phyloP scores from a whole-genome alignment of 2,888 invertebrate species.

The Drosophila affinis region DNA sequence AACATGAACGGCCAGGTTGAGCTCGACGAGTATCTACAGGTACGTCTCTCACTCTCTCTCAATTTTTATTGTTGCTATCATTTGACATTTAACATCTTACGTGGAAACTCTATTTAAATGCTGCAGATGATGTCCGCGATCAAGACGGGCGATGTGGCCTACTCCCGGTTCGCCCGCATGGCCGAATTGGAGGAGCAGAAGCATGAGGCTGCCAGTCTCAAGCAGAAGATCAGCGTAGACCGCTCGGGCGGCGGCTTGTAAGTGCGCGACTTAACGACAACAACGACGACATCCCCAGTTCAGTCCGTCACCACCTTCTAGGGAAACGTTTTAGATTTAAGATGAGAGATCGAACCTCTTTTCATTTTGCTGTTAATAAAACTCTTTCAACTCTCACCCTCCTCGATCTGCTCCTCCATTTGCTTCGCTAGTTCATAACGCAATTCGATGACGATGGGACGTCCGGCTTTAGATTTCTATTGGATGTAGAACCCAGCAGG shows the following conservation, averaged over 20 bases:
- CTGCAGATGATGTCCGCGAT: slow-evolving; percentile 98
- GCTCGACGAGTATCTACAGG: slow-evolving; percentile 99
- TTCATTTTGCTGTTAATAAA: slow-evolving; percentile 74
- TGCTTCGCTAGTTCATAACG: background rate
- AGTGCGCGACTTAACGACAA: slow-evolving; percentile 61
- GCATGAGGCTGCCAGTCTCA: slow-evolving; percentile 90
- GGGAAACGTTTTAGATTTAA: slow-evolving; percentile 49
- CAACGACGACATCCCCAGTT: slow-evolving; percentile 19
- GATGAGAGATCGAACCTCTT: slow-evolving; percentile 50
- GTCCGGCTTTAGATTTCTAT: background rate
- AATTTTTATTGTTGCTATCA: background rate
- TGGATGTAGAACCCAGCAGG: background rate
- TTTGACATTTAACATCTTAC: no score
- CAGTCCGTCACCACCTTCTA: slow-evolving; percentile 26
- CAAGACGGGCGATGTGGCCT: slow-evolving; percentile 97
- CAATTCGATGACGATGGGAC: slow-evolving; percentile 1
- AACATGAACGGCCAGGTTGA: slow-evolving; percentile 99
- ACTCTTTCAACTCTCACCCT: slow-evolving; percentile 54
- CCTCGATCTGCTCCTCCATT: background rate
- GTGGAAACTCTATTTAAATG: background rate
- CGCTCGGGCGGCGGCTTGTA: slow-evolving; percentile 98
- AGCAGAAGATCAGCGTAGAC: slow-evolving; percentile 93
- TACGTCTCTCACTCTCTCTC: slow-evolving; percentile 80
- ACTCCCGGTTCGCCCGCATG: slow-evolving; percentile 97
- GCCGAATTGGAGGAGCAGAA: slow-evolving; percentile 95